Evolutionary conservation across 2,888 invertebrate genomes (phyloP).

Genomic region (Punctoribates punctum): DNA sequence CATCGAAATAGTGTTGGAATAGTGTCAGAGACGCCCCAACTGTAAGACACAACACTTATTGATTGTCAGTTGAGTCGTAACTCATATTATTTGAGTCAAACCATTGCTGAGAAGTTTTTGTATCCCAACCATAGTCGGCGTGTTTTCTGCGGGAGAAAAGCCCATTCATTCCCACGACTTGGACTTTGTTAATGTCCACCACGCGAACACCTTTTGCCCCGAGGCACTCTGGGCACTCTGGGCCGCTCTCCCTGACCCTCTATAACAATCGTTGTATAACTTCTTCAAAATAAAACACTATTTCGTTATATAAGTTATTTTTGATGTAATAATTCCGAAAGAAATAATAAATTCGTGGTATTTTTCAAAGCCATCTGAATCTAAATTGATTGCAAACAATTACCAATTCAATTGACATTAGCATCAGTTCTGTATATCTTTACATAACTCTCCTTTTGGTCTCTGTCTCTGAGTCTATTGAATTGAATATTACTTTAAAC

Average conservation of each 20-base stretch:
- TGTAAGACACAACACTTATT: too few species aligned
- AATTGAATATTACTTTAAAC: background rate
- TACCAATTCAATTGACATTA: too few species aligned
- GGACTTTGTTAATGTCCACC: slow-evolving; percentile 2
- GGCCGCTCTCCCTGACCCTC: background rate
- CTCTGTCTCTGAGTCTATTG: background rate
- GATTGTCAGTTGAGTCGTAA: too few species aligned
- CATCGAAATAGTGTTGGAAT: too few species aligned
- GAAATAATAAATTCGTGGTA: too few species aligned
- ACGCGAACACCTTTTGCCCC: slow-evolving; percentile 38
- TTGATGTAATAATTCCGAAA: too few species aligned
- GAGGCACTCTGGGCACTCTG: background rate
- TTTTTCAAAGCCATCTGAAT: too few species aligned
- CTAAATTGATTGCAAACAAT: too few species aligned
- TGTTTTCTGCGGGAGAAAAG: background rate
- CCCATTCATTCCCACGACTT: slow-evolving; percentile 13
- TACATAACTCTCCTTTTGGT: background rate
- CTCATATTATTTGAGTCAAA: background rate
- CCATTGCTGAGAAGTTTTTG: background rate
- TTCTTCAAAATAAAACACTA: background rate
- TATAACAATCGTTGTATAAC: background rate
- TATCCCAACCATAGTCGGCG: background rate
- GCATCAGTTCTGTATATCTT: background rate
- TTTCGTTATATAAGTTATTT: background rate
- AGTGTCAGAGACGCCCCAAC: too few species aligned